A percentile compares a stretch with the other conserved stretches of the same genome.
Evolutionary conservation across 2,113 vertebrate genomes (phyloP).

Genomic region (Globicephala melas): DNA sequence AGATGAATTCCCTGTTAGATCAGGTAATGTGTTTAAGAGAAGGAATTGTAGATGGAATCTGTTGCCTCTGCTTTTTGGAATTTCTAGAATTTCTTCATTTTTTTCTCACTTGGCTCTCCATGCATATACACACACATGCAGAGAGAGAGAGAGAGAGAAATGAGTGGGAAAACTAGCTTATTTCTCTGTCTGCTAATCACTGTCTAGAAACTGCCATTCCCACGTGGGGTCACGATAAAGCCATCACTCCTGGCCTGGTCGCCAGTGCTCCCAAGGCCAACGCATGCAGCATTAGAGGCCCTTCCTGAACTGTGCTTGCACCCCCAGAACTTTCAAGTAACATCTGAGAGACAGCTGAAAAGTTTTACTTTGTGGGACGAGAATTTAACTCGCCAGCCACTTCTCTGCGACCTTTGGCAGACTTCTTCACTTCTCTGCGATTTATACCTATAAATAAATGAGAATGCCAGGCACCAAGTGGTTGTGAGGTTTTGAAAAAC

Average conservation of each 20-base stretch:
- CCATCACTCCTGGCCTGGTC: background rate
- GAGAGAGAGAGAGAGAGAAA: background rate
- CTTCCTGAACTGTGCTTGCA: background rate
- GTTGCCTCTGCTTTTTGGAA: background rate
- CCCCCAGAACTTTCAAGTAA: background rate
- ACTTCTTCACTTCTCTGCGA: background rate
- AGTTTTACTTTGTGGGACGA: background rate
- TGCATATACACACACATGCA: no score
- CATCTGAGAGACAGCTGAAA: background rate
- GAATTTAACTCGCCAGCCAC: background rate
- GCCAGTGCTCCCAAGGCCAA: fast-evolving
- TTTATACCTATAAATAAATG: slow-evolving; percentile 30
- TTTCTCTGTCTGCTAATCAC: background rate
- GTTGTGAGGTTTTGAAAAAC: background rate
- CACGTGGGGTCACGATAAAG: background rate
- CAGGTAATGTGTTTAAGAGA: background rate
- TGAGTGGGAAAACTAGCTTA: background rate
- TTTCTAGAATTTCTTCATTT: background rate
- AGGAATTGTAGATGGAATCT: background rate
- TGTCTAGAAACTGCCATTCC: background rate
- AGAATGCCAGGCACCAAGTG: background rate
- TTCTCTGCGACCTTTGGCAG: background rate
- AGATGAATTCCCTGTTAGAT: background rate
- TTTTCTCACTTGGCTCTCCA: background rate
- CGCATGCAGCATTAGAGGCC: fast-evolving